phyloP scores from a whole-genome alignment of 2,113 vertebrate genomes.

The Cottus gobio region DNA sequence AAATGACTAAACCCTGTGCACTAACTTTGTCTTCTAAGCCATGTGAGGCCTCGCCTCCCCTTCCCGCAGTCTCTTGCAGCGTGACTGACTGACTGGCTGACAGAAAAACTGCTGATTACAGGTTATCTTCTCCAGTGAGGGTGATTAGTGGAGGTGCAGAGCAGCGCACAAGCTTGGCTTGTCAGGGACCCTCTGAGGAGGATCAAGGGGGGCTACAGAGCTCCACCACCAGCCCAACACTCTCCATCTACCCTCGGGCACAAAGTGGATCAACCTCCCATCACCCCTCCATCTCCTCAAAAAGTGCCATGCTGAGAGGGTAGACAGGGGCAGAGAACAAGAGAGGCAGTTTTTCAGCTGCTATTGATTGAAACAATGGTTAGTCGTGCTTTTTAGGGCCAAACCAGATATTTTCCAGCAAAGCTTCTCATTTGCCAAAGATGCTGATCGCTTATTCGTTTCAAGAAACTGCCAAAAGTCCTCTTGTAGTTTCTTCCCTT shows the following conservation, averaged over 20 bases:
- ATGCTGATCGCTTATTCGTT: not conserved
- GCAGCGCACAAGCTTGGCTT: slow-evolving; percentile 33
- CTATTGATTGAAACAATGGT: not conserved
- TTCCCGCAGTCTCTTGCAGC: slow-evolving; percentile 27
- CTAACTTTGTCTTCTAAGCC: slow-evolving; percentile 33
- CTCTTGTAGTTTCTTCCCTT: not conserved
- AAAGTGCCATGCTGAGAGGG: slow-evolving; percentile 9
- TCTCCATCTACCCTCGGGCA: slow-evolving; percentile 37
- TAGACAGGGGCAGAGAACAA: not conserved
- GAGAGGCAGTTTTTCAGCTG: not conserved
- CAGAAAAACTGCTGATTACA: slow-evolving; percentile 63
- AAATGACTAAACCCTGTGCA: slow-evolving; percentile 12
- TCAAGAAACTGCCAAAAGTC: not conserved
- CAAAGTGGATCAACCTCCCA: slow-evolving; percentile 27
- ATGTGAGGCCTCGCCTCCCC: slow-evolving; percentile 10
- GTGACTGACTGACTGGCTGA: slow-evolving; percentile 57
- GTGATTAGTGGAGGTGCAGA: slow-evolving; percentile 60
- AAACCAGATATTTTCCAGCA: not conserved
- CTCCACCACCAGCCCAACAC: slow-evolving; percentile 20
- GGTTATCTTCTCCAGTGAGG: slow-evolving; percentile 49
- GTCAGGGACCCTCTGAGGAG: slow-evolving; percentile 51
- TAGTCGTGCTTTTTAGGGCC: not conserved
- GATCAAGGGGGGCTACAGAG: slow-evolving; percentile 47
- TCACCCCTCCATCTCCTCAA: slow-evolving; percentile 16
- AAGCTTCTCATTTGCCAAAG: not conserved